These are phyloP conservation scores for Noturus placidus DNA, from an alignment of 2,113 vertebrate species.

Conservation along the genomic window DNA sequence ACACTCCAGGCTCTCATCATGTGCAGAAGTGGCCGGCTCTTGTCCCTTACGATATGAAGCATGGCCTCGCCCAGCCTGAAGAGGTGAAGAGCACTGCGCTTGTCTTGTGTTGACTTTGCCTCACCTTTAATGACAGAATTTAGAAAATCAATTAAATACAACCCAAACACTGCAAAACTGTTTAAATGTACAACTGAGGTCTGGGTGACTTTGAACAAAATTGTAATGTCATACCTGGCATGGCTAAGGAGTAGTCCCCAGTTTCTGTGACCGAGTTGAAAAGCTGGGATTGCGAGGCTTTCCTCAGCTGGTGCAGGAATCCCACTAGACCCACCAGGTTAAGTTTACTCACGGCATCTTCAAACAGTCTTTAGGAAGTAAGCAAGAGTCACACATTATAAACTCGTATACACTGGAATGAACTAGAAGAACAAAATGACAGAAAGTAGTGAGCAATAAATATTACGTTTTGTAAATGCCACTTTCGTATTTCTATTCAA, in stretches of 20 bases:
- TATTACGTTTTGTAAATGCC: no score
- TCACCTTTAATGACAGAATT: slow-evolving; percentile 74
- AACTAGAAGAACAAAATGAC: background rate
- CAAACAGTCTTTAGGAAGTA: slow-evolving; percentile 82
- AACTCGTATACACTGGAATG: background rate
- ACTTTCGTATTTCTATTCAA: background rate
- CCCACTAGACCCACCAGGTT: slow-evolving; percentile 86
- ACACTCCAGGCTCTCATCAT: slow-evolving; percentile 94
- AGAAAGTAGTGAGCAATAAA: background rate
- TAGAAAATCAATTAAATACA: background rate
- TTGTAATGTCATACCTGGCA: slow-evolving; percentile 82
- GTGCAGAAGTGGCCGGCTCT: slow-evolving; percentile 84
- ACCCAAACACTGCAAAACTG: background rate
- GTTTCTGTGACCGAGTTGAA: slow-evolving; percentile 90
- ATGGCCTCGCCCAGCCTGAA: slow-evolving; percentile 92
- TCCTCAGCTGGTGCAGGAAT: slow-evolving; percentile 93
- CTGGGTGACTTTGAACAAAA: background rate
- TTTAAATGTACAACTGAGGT: background rate
- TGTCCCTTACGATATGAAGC: slow-evolving; percentile 89
- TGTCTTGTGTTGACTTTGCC: slow-evolving; percentile 86
- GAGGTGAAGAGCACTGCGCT: slow-evolving; percentile 86
- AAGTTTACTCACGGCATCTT: slow-evolving; percentile 88
- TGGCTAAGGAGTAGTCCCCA: slow-evolving; percentile 88
- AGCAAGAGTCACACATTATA: slow-evolving; percentile 1
- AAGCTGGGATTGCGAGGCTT: slow-evolving; percentile 91